A percentile compares a stretch with the other conserved stretches of the same genome.
These are phyloP conservation scores for Dicyrtoma fusca DNA, from an alignment of 2,888 invertebrate species.

Conservation along the genomic window DNA sequence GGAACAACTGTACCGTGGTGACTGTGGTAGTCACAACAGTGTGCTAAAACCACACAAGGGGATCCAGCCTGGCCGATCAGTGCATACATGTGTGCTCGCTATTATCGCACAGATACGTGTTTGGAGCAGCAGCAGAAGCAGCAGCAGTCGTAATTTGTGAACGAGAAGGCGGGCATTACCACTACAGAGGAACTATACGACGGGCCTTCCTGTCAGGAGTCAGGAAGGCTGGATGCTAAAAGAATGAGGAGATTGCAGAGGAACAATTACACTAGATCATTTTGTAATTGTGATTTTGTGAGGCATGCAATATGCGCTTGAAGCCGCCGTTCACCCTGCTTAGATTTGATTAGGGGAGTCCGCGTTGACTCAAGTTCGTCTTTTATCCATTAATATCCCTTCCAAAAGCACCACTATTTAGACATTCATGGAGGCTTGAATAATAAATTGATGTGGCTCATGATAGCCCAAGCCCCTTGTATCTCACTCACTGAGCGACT, in stretches of 20 bases:
- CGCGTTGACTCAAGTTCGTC: conserved; percentile 34
- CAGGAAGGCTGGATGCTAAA: no score
- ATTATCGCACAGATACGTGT: no score
- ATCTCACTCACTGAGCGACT: no score
- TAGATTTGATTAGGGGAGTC: conserved; percentile 37
- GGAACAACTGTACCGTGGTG: no score
- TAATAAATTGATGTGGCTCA: conserved; percentile 52
- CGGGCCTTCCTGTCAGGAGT: no score
- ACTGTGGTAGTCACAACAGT: no score
- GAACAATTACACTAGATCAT: conserved; percentile 32
- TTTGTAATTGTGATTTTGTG: conserved; percentile 30
- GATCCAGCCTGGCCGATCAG: no score
- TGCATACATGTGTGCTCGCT: conserved; percentile 1
- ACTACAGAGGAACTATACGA: no score
- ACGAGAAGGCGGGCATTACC: not conserved
- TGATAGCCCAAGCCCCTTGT: conserved; percentile 28
- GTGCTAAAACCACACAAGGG: no score
- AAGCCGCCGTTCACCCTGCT: not conserved
- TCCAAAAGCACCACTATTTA: conserved; percentile 48
- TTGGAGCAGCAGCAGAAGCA: no score
- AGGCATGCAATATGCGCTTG: conserved; percentile 24
- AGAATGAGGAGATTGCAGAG: not conserved
- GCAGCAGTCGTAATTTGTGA: not conserved
- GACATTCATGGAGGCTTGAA: conserved; percentile 55
- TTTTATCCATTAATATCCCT: conserved; percentile 42